phyloP scores from a whole-genome alignment of 2,797 vertebrate genomes.

The Paramormyrops hopkinsi region DNA sequence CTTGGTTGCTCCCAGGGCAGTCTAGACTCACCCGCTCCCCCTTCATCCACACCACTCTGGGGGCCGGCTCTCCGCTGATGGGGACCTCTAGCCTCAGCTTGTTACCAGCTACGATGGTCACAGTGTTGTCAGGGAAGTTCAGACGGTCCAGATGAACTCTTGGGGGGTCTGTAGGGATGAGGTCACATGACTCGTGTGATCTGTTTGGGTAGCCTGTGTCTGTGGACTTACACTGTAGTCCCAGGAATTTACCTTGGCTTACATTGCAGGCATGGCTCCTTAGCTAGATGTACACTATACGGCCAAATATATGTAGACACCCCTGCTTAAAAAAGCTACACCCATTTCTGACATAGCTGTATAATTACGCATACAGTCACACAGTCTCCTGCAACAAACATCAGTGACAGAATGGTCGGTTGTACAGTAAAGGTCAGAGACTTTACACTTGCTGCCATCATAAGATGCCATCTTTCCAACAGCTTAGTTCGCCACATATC shows the following conservation, averaged over 20 bases:
- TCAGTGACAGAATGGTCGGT: neutral
- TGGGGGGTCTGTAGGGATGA: constrained; percentile 75
- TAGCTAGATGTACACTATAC: neutral
- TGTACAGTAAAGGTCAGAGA: neutral
- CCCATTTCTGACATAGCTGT: neutral
- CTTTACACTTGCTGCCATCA: neutral
- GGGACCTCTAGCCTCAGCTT: constrained; percentile 93
- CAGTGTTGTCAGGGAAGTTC: constrained; percentile 79
- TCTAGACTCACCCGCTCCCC: constrained; percentile 79
- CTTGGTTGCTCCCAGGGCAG: neutral
- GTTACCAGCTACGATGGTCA: constrained; percentile 87
- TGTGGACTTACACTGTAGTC: neutral
- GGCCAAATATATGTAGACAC: neutral
- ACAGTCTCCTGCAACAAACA: neutral
- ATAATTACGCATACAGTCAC: neutral
- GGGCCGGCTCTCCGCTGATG: constrained; percentile 83
- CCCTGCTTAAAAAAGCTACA: neutral
- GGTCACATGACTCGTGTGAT: neutral
- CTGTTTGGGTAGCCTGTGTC: neutral
- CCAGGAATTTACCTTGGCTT: neutral
- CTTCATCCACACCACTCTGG: constrained; percentile 88
- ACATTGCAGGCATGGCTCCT: neutral
- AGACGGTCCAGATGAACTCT: constrained; percentile 82
- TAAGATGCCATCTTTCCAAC: neutral
- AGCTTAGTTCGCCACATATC: neutral